Evolutionary conservation across 2,113 vertebrate species (phyloP).

Genomic region (Desmodus rotundus): DNA sequence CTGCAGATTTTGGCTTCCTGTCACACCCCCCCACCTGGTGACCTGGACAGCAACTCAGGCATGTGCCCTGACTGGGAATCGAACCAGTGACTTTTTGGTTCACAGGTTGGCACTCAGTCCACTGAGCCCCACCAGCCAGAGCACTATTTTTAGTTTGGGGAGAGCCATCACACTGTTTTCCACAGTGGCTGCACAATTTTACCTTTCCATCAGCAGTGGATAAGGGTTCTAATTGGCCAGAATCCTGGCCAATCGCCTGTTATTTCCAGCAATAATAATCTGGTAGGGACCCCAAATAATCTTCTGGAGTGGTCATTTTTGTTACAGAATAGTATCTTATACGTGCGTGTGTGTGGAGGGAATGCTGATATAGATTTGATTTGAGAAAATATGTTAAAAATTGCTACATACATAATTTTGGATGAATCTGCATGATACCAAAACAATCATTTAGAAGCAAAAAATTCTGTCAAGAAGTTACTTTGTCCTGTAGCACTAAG

Average conservation of each 20-base stretch:
- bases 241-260: background rate
- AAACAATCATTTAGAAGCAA: background rate
- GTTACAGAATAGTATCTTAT: background rate
- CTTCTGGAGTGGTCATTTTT: background rate
- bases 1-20: background rate
- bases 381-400: background rate
- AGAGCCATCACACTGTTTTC: background rate
- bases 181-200: background rate
- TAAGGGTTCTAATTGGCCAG: background rate
- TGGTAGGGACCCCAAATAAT: background rate
- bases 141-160: background rate
- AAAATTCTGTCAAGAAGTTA: background rate
- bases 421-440: background rate
- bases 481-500: background rate
- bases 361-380: background rate
- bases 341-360: background rate
- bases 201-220: background rate
- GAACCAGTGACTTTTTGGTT: no score
- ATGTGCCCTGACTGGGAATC: no score
- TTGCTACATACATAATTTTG: background rate
- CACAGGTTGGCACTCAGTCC: no score
- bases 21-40: no score
- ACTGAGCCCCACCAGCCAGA: no score
- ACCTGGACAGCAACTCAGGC: no score
- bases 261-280: conserved; percentile 11